Evolutionary conservation across 2,113 vertebrate genomes (phyloP), one percentile per base, ranked within the genome.

Genomic region (Bujurquina vittata): DNA sequence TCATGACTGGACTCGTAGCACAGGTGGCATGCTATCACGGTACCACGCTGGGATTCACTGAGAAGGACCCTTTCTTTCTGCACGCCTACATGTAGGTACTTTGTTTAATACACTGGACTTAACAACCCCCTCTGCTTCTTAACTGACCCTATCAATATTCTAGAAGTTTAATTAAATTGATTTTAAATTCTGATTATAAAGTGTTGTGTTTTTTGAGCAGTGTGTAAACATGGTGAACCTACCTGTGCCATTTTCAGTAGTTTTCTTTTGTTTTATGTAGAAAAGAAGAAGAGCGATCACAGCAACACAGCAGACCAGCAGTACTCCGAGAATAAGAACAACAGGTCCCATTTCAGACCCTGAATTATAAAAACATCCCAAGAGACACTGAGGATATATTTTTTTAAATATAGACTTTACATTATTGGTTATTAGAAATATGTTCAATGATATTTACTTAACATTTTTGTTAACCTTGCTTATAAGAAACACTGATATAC

Each of bases 381-480:
- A 37, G 2, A 9, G 9, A 37, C 35, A 63, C 22, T 0, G 4
- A 63, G 7, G 33, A 33, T 33, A 40, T 9, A 14, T 63, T n/a
- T n/a, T 4, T 10, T 1, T 63, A 14, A 0, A 37, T 37, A 62
- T 6, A 63, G 20, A 63, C 6, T 63, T 3, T 22, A 22, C 37
- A 14, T 62, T 10, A 33, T 62, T 3, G 0, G 37, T 0, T 63
- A 22, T 63, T 37, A 2, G 0, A 63, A 63, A 63, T 2, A 6
- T 37, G 33, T 14, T 20, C 14, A 63, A 63, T 37, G 20, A 11
- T 35, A 9, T 11, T 61, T 37, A 37, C 8, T 37, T 37, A 37
- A 37, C 35, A 46, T 46, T 46, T 14, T 46, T 15, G 4, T 43
- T 15, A 1, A 46, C 15, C 43, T 46, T 9, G 40, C 40, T 12